Conservation (phyloP, 2,797 vertebrate genomes). For the Notoglanidium macrostoma region DNA sequence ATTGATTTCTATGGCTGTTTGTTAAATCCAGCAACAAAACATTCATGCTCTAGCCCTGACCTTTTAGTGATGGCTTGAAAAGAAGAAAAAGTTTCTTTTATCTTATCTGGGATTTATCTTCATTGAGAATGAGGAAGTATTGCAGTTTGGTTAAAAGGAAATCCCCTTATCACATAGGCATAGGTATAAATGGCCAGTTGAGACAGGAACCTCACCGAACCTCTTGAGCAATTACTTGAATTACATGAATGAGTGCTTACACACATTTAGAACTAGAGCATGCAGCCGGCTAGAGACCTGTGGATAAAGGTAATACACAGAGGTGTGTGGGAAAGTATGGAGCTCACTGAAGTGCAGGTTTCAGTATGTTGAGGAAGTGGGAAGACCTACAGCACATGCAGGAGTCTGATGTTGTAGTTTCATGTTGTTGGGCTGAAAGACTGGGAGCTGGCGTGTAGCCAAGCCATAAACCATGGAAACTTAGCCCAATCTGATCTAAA, state of each 20-base stretch:
- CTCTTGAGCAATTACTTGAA: slow-evolving; percentile 2
- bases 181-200: slow-evolving; percentile 9
- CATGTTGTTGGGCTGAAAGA: slow-evolving; percentile 47
- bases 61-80: not conserved
- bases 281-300: not conserved
- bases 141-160: slow-evolving; percentile 10
- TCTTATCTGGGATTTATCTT: slow-evolving; percentile 32
- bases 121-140: slow-evolving; percentile 45
- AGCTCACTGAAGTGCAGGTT: slow-evolving; percentile 23
- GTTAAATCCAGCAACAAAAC: not conserved
- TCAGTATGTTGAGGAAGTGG: slow-evolving; percentile 57
- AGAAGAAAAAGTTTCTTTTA: not conserved
- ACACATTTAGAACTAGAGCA: slow-evolving; percentile 1
- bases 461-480: slow-evolving; percentile 67
- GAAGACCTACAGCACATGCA: slow-evolving; percentile 28
- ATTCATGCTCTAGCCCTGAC: not conserved
- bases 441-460: slow-evolving; percentile 60
- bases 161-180: not conserved
- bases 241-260: not conserved
- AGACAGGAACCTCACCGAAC: slow-evolving; percentile 10
- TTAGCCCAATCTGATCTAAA: slow-evolving; percentile 60
- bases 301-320: not conserved
- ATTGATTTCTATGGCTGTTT: slow-evolving; percentile 14
- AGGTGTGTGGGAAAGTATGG: not conserved
- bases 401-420: slow-evolving; percentile 41